Evolutionary conservation across 2,113 vertebrate species (phyloP), one percentile per base, ranked within the genome.

Genomic region (Propithecus coquereli): DNA sequence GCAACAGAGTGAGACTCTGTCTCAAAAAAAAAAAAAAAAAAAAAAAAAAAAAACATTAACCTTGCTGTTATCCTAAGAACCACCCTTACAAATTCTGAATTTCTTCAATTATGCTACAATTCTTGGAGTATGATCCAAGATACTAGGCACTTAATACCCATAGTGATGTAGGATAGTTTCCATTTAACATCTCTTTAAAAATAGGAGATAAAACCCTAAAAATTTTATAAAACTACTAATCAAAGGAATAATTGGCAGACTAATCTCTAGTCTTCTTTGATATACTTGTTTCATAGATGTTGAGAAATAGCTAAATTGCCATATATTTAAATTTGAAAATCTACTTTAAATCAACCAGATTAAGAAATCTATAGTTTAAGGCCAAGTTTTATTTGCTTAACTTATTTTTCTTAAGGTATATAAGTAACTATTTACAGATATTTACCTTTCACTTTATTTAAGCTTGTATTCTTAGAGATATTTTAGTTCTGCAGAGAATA

Each of bases 241-340:
- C 87, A 22, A 92, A 95, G 22, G 47, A 92, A 87, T 89, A 82
- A 47, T 80, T 52, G 17, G 11, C 74, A 92, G 57, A n/a, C 8
- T 80, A 30, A 92, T 90, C 37, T 87, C 13, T 96, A 83, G 34
- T 40, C 40, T n/a, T 92, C 70, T 61, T 86, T 80, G 57, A 74
- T 94, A 80, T 93, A 34, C 17, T 43, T 91, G 8, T 61, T 84
- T 95, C 22, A 90, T 87, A 84, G 27, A 23, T 82, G 17, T 83
- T 83, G 87, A 85, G 45, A 79, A 79, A 30, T 71, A 73, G 57
- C 11, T 27, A 87, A 94, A 71, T 95, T 80, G 71, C 37, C n/a
- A 40, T 88, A n/a, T 90, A 84, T 73, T 87, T 82, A 87, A 94
- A 82, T 54, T 96, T 82, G 77, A 59, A 77, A 94, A 68, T 87